These are phyloP conservation scores for Scophthalmus maximus DNA, from an alignment of 2,113 vertebrate species.

Conservation along the genomic window DNA sequence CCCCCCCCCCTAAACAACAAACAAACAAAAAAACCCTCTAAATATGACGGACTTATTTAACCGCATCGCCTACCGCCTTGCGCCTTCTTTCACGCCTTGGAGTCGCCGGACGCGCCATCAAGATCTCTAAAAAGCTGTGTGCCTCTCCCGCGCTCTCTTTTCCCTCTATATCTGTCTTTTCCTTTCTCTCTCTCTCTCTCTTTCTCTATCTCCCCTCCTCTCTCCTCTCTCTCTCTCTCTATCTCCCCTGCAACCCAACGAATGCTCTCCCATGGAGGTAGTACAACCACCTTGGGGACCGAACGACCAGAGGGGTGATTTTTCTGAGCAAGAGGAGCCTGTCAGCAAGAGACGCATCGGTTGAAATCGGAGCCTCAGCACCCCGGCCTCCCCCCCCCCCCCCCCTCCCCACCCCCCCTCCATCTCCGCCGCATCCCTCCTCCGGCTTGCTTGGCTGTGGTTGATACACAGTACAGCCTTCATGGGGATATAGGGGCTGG, in stretches of 20 bases:
- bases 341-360: constrained; percentile 78
- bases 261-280: constrained; percentile 76
- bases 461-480: constrained; percentile 45
- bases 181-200: neutral
- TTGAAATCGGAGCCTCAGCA: constrained; percentile 74
- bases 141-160: constrained; percentile 15
- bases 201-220: neutral
- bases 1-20: neutral
- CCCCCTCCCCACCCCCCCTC: neutral
- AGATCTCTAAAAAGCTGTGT: constrained; percentile 55
- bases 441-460: constrained; percentile 26
- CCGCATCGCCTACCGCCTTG: constrained; percentile 49
- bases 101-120: constrained; percentile 53
- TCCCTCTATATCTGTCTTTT: neutral
- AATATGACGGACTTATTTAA: constrained; percentile 75
- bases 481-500: constrained; percentile 51
- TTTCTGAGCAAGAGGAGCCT: constrained; percentile 78
- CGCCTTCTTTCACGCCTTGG: constrained; percentile 49
- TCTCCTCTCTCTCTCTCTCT: neutral
- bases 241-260: constrained; percentile 54
- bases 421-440: constrained; percentile 14
- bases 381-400: neutral
- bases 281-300: constrained; percentile 75
- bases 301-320: constrained; percentile 71
- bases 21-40: constrained; percentile 20